Base-by-base conservation (phyloP, 2,113 vertebrate species). In the Otus sunia region DNA sequence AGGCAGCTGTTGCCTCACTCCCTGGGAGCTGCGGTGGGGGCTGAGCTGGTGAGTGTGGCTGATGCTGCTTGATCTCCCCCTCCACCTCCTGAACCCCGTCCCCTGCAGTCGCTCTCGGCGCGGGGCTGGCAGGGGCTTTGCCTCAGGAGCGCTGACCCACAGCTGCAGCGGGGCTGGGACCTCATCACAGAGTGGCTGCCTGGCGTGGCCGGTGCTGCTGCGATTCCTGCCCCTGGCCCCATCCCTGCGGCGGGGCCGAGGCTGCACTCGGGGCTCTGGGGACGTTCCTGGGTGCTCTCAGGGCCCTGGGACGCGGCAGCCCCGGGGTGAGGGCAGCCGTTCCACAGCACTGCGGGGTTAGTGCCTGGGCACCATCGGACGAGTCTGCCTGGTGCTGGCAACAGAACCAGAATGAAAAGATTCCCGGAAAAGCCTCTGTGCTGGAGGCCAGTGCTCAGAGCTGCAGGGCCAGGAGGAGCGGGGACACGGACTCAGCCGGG, bases 281-380 rank as follows among this genome's bases (percentile, higher is more conserved):
- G 37, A 13, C 6, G 29, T 59, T 13, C 32, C 29, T 29, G 2
- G 18, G 72, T 4, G 15, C 21, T 59, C 32, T 9, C 10, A 7
- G 47, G 29, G 37, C 27, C 26, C 8, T 36, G 45, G 45, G 50
- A 32, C 1, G 49, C 29, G 25, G 39, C 67, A 32, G 66, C 27
- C 20, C 7, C 10, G 3, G 36, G 25, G 32, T 41, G 4, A 9
- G 0, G 12, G 34, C 26, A 69, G 69, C 71, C 0, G 0, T 15
- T 29, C 26, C n/a, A 2, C 41, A 55, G 53, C 1, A 0, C 10
- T 17, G 23, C 0, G 1, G 26, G 22, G 23, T 49, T 27, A 19
- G 25, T 63, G 58, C 53, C 45, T 21, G 36, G 32, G 36, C 37
- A 36, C 73, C 64, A 27, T 9, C 32, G 12, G 41, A 8, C 27